A percentile compares a stretch with the other conserved stretches of the same genome.
Conservation (phyloP, 2,113 vertebrate species). For the Myrmecophaga tridactyla region DNA sequence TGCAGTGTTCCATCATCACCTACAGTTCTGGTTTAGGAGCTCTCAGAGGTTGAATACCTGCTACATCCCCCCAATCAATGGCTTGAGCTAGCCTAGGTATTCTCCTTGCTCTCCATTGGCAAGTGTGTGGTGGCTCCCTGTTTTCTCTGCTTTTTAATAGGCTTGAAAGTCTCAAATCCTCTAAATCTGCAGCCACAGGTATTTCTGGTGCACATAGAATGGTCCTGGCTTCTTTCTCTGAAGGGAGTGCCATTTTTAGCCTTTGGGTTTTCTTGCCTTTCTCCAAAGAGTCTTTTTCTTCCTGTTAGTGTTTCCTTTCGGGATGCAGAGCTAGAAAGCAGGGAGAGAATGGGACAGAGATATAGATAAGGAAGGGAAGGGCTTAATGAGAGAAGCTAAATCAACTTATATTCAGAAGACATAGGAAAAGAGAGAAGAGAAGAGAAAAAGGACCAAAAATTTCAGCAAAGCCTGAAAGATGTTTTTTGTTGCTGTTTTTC, state of each 20-base stretch:
- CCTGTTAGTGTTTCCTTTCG: not conserved
- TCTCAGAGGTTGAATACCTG: not conserved
- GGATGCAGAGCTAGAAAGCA: not conserved
- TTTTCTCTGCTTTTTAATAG: not conserved
- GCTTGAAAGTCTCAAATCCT: not conserved
- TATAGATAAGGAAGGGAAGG: not conserved
- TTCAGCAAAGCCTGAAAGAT: not conserved
- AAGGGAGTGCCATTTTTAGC: not conserved
- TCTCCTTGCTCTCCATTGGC: not conserved
- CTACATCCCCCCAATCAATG: accelerated
- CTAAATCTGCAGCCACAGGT: not conserved
- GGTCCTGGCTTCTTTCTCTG: not conserved
- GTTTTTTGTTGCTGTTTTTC: not conserved
- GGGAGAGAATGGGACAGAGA: not conserved
- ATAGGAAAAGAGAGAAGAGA: accelerated
- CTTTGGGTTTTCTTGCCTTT: not conserved
- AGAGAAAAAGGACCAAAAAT: not conserved
- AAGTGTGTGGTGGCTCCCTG: not conserved
- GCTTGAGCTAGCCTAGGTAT: not conserved
- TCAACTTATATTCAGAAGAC: not conserved
- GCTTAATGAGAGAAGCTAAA: not conserved
- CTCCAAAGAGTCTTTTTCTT: not conserved
- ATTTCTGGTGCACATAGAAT: not conserved
- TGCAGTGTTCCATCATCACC: not conserved
- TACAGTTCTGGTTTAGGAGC: not conserved